Percentiles rank a stretch among this genome's conserved stretches.
These are phyloP conservation scores for Diarsia mendica DNA, from an alignment of 2,888 invertebrate species.

Conservation along the genomic window DNA sequence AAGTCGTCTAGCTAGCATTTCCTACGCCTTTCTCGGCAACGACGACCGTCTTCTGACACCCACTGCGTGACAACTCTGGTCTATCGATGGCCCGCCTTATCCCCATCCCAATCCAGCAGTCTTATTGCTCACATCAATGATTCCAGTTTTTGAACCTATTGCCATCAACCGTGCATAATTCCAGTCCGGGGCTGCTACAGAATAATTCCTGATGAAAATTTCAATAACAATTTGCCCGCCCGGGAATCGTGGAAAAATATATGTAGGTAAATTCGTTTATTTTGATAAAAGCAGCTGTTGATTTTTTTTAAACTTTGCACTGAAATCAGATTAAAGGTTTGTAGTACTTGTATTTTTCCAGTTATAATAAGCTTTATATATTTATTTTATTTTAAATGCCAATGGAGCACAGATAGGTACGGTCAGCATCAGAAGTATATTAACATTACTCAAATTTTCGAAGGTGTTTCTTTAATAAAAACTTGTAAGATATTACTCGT, in stretches of 20 bases:
- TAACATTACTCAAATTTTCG: too few relatives aligned
- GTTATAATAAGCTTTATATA: background rate
- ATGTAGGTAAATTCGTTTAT: slow-evolving; percentile 23
- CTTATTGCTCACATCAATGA: background rate
- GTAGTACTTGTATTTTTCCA: slow-evolving; percentile 24
- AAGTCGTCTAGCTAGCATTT: background rate
- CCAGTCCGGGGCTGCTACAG: too few relatives aligned
- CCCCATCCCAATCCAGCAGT: background rate
- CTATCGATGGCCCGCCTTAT: background rate
- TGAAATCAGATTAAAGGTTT: slow-evolving; percentile 32
- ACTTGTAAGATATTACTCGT: too few relatives aligned
- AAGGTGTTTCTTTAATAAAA: too few relatives aligned
- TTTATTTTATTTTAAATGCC: slow-evolving; percentile 11
- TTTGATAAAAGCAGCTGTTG: slow-evolving; percentile 1
- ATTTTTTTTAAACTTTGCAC: slow-evolving; percentile 13
- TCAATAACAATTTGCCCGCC: too few relatives aligned
- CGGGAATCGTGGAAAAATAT: background rate
- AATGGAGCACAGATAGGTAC: too few relatives aligned
- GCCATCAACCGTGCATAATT: too few relatives aligned
- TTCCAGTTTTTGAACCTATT: background rate
- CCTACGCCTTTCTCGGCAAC: background rate
- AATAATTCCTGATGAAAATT: too few relatives aligned
- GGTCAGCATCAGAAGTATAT: too few relatives aligned
- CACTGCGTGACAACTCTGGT: background rate
- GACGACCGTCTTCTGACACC: background rate